A percentile compares a stretch with the other conserved stretches of the same genome.
These are phyloP conservation scores for Meriones unguiculatus DNA, from an alignment of 2,113 vertebrate species.

Conservation along the genomic window DNA sequence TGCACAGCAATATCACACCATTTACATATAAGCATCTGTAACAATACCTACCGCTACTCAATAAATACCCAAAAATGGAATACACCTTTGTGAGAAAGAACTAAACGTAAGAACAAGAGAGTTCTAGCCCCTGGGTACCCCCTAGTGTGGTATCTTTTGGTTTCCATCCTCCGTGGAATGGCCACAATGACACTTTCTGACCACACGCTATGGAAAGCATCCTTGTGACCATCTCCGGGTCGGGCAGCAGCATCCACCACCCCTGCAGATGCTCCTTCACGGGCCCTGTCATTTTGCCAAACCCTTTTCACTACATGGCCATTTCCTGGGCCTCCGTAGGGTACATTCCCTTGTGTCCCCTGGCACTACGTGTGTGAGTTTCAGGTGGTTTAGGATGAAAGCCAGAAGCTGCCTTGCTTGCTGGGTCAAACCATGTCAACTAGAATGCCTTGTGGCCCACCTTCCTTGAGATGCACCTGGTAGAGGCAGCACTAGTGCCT, in stretches of 20 bases:
- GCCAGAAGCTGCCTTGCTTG: neutral
- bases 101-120: neutral
- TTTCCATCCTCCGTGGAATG: neutral
- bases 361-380: neutral
- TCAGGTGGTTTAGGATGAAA: neutral
- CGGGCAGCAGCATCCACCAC: neutral
- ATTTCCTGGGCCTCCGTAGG: neutral
- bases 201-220: neutral
- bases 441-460: neutral
- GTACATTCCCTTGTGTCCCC: neutral
- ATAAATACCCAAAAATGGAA: neutral
- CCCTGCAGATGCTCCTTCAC: neutral
- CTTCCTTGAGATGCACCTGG: neutral
- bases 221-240: neutral
- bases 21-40: neutral
- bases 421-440: neutral
- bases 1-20: neutral
- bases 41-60: neutral
- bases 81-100: neutral
- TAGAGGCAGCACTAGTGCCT: neutral
- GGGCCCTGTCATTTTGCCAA: neutral
- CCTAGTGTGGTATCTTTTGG: accelerated
- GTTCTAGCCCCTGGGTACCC: neutral
- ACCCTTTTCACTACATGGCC: neutral
- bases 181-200: neutral